Base-by-base conservation (phyloP, 1,140 invertebrate genomes). In the Lepidurus arcticus region DNA sequence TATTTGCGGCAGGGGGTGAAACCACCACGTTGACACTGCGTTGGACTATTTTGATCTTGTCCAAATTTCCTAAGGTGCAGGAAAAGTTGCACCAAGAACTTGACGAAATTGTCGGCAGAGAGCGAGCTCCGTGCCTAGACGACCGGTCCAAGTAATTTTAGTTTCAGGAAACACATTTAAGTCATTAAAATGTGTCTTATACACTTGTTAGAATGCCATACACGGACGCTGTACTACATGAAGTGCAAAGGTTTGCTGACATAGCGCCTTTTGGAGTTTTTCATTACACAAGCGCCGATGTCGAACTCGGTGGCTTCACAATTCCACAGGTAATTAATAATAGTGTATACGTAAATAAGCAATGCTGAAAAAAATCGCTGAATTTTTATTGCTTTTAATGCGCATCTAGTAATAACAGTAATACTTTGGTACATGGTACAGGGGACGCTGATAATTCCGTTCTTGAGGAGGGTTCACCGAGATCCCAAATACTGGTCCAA, bases 41-140 rank as follows among this genome's bases (percentile, higher is more conserved):
- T 10, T 87, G 86, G 85, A 75, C 81, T 2, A 42, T 85, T 24
- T 76, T 85, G 6, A 81, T 81, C 21, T 79, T 85, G 74, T 81
- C 82, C 4, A 77, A 78, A 13, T 81, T 83, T 80, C 84, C 76
- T 11, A 80, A 84, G 9, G 80, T 84, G 5, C 85, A 86, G 73
- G 53, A 78, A 26, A 81, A 81, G 78, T 65, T 85, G 1, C 81
- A 82, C 9, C 73, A 81, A 26, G 85, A 86, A 80, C 83, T 87
- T 26, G 82, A 83, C 75, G 45, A 77, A 0, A 81, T 84, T 7
- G 76, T 85, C 16, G 84, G 83, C 0, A 43, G 44, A 4, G 80
- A 82, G 10, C 80, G 82, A 9, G 65, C 42, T 4, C 82, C 83
- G 7, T 44, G 77, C 10, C 81, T 81, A 73, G 78, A 47, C 11